phyloP scores from a whole-genome alignment of 2,113 vertebrate genomes.

The Rhineura floridana region DNA sequence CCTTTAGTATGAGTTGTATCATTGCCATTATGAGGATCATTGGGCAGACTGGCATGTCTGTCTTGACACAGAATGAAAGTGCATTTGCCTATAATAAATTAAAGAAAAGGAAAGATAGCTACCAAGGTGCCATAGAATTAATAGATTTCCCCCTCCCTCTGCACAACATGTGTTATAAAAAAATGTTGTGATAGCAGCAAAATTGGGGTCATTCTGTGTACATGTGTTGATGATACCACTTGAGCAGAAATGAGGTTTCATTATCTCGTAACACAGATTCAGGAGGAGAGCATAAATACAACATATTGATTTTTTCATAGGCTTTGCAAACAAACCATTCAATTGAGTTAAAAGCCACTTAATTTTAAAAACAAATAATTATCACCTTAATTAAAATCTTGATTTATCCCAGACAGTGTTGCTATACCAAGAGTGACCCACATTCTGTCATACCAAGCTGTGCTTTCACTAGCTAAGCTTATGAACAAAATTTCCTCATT shows the following conservation, averaged over 20 bases:
- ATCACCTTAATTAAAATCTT: constrained; percentile 64
- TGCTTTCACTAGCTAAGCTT: not conserved
- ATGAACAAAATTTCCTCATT: not conserved
- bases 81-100: not conserved
- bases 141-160: not conserved
- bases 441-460: not conserved
- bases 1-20: not conserved
- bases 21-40: not conserved
- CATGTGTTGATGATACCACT: constrained; percentile 19
- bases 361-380: constrained; percentile 57
- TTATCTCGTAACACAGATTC: constrained; percentile 20
- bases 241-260: constrained; percentile 52
- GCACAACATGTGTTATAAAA: not conserved
- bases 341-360: constrained; percentile 48
- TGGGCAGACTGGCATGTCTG: not conserved
- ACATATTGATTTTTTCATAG: constrained; percentile 47
- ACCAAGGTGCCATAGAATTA: not conserved
- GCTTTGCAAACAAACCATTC: constrained; percentile 59
- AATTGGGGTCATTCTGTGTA: not conserved
- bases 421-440: constrained; percentile 23
- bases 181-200: not conserved
- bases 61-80: not conserved
- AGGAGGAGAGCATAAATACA: constrained; percentile 48
- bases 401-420: constrained; percentile 23
- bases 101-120: not conserved